Conservation (phyloP, 2,888 invertebrate species). For the Ryuthela nishihirai region DNA sequence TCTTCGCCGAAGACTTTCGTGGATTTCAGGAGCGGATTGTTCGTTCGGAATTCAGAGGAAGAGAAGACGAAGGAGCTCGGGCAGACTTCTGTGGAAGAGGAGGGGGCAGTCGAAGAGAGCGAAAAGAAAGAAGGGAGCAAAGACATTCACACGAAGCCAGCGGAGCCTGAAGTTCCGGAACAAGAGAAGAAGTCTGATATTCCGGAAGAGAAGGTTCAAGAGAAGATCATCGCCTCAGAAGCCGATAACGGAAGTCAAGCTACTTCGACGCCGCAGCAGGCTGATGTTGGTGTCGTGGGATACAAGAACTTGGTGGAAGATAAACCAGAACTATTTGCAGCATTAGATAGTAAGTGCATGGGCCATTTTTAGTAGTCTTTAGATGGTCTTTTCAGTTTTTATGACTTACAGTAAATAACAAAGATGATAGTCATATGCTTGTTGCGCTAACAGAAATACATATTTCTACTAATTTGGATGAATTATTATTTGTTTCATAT, state of each 20-base stretch:
- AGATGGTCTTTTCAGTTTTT: too few relatives aligned
- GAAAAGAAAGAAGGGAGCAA: constrained; percentile 44
- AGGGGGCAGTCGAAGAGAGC: constrained; percentile 13
- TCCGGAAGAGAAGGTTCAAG: constrained; percentile 68
- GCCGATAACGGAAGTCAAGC: constrained; percentile 53
- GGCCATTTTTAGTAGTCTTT: too few relatives aligned
- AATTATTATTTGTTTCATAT: too few relatives aligned
- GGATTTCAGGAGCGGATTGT: constrained; percentile 91
- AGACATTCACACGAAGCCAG: too few relatives aligned
- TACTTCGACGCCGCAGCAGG: constrained; percentile 48
- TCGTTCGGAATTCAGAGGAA: constrained; percentile 59
- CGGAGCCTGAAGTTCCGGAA: background rate
- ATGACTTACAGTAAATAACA: too few relatives aligned
- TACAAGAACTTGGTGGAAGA: constrained; percentile 91
- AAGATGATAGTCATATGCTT: too few relatives aligned
- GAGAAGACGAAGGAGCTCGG: constrained; percentile 4
- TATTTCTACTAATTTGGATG: too few relatives aligned
- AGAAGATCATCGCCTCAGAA: background rate
- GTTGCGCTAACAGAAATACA: too few relatives aligned
- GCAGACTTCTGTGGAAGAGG: constrained; percentile 11
- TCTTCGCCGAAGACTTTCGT: constrained; percentile 86
- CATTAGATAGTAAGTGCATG: constrained; percentile 41
- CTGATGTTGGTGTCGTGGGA: constrained; percentile 64
- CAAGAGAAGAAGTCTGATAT: constrained; percentile 82
- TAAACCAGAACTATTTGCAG: constrained; percentile 53